Evolutionary conservation across 2,888 invertebrate species (phyloP).

Genomic region (Ischnus inquisitorius): DNA sequence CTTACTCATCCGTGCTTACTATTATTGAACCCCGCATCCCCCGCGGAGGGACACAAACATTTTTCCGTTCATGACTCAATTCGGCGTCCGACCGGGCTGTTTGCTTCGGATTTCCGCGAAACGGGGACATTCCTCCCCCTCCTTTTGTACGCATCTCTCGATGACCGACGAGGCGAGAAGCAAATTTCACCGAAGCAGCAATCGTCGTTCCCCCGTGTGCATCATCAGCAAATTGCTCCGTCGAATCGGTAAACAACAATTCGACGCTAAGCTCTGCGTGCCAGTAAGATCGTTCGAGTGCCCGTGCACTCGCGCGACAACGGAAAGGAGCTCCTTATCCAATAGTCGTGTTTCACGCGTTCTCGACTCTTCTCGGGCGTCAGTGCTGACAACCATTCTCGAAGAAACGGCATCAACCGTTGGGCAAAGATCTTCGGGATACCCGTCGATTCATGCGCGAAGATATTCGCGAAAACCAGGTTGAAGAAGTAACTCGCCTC

Average conservation of each 20-base stretch:
- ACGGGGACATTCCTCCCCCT: not conserved
- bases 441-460: not conserved
- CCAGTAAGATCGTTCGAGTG: not conserved
- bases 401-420: not conserved
- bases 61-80: not conserved
- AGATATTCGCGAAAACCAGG: not conserved
- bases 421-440: not conserved
- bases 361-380: not conserved
- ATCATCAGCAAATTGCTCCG: conserved; percentile 6
- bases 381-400: conserved; percentile 28
- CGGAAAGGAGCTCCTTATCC: not conserved
- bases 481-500: not conserved
- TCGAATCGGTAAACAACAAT: not conserved
- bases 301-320: conserved; percentile 15
- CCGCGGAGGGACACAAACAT: not conserved
- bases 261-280: not conserved
- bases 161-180: not conserved
- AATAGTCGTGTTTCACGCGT: conserved; percentile 5
- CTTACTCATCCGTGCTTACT: conserved; percentile 20
- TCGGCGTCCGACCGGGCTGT: not conserved
- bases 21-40: not conserved
- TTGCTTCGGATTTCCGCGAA: not conserved
- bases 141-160: not conserved
- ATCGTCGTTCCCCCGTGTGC: not conserved
- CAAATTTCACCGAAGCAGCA: not conserved